Evolutionary conservation across 1,140 invertebrate genomes (phyloP).

Genomic region (Brachionus calyciflorus): DNA sequence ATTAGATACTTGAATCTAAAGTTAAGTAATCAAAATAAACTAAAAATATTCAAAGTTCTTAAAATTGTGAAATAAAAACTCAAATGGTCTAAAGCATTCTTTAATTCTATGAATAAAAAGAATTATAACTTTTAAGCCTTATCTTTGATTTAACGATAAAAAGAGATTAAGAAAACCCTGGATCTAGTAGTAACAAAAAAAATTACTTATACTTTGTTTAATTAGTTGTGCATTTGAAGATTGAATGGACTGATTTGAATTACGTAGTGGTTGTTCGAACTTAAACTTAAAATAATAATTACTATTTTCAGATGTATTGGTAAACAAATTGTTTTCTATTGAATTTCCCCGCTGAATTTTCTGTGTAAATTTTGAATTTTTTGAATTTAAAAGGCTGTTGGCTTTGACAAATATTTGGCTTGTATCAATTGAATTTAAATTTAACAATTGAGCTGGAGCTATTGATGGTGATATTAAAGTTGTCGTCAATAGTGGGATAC

Average conservation of each 20-base stretch:
- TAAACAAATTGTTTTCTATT: too few species aligned
- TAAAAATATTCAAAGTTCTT: too few species aligned
- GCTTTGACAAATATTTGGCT: slow-evolving; percentile 1
- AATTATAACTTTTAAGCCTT: too few species aligned
- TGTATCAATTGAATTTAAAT: neutral
- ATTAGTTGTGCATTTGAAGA: neutral
- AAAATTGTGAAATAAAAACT: too few species aligned
- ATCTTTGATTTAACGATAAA: neutral
- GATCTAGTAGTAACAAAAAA: neutral
- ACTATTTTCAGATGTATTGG: slow-evolving; percentile 8
- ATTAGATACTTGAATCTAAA: too few species aligned
- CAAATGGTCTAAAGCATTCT: too few species aligned
- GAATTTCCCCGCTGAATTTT: too few species aligned
- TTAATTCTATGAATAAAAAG: too few species aligned
- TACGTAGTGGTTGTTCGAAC: neutral
- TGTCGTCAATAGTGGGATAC: neutral
- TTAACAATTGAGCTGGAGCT: neutral
- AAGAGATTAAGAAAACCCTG: neutral
- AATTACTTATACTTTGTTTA: slow-evolving; percentile 19
- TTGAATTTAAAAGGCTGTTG: neutral
- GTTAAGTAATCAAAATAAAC: too few species aligned
- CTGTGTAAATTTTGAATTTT: neutral
- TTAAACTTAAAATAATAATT: neutral
- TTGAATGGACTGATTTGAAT: neutral
- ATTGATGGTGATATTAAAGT: slow-evolving; percentile 2